phyloP scores from a whole-genome alignment of 1,140 invertebrate genomes.

The Cydia strobilella region DNA sequence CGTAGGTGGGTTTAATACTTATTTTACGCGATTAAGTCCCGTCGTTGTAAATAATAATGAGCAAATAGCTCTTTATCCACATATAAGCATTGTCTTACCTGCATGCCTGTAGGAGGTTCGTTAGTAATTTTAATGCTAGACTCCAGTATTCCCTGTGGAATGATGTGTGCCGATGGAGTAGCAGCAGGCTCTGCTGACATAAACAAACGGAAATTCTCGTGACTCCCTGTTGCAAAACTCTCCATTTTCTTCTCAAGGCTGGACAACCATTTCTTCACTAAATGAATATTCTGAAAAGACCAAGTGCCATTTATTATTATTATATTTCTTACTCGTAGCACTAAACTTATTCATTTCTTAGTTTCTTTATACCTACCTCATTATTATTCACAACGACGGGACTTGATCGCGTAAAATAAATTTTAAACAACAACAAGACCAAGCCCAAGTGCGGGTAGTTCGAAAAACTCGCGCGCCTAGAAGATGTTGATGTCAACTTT shows the following conservation, averaged over 20 bases:
- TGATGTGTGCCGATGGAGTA: conserved; percentile 92
- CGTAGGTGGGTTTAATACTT: too few relatives aligned
- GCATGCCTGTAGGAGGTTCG: conserved; percentile 97
- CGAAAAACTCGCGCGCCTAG: too few relatives aligned
- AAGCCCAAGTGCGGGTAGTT: too few relatives aligned
- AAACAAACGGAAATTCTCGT: conserved; percentile 92
- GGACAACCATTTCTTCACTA: conserved; percentile 96
- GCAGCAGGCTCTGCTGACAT: conserved; percentile 96
- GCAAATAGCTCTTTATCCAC: too few relatives aligned
- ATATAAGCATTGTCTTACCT: too few relatives aligned
- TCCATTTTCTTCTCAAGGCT: conserved; percentile 96
- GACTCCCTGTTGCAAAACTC: conserved; percentile 86
- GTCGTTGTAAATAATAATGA: too few relatives aligned
- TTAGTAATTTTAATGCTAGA: conserved; percentile 98
- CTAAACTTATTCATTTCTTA: not conserved
- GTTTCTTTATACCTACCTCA: conserved; percentile 80
- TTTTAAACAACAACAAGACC: too few relatives aligned
- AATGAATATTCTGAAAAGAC: conserved; percentile 91
- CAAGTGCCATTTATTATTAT: conserved; percentile 18
- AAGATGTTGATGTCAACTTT: too few relatives aligned
- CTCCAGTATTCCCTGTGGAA: conserved; percentile 96
- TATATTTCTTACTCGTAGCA: not conserved
- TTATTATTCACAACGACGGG: too few relatives aligned
- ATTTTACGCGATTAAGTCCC: too few relatives aligned
- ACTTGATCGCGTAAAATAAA: too few relatives aligned